Evolutionary conservation across 2,888 invertebrate species (phyloP).

Genomic region (Clanis bilineata): DNA sequence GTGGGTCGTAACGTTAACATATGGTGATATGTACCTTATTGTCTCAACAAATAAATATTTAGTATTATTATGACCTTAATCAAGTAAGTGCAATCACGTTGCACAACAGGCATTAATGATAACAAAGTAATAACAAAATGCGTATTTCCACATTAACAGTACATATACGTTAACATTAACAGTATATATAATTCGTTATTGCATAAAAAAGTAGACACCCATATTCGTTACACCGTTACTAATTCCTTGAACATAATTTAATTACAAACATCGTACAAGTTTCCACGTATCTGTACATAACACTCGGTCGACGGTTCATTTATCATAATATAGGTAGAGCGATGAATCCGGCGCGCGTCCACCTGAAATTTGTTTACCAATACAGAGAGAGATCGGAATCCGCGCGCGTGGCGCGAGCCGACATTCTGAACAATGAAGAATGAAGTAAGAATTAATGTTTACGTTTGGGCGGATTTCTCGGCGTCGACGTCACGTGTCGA

Average conservation of each 20-base stretch:
- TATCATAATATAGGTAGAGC: slow-evolving; percentile 39
- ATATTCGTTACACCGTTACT: slow-evolving; percentile 20
- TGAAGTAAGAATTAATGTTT: slow-evolving; percentile 82
- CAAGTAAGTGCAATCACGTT: too few species aligned
- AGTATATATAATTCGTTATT: neutral
- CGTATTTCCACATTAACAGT: too few species aligned
- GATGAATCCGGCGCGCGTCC: slow-evolving; percentile 37
- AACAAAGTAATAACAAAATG: too few species aligned
- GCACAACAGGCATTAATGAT: too few species aligned
- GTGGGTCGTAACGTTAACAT: too few species aligned
- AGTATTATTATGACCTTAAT: too few species aligned
- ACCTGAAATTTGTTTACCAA: slow-evolving; percentile 75
- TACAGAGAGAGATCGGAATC: slow-evolving; percentile 67
- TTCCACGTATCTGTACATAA: slow-evolving; percentile 26
- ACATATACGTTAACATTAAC: too few species aligned
- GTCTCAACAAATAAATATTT: too few species aligned
- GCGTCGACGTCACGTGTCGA: slow-evolving; percentile 80
- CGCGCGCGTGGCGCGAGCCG: slow-evolving; percentile 68
- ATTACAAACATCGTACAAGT: slow-evolving; percentile 57
- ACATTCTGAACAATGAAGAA: slow-evolving; percentile 79
- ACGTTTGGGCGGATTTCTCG: slow-evolving; percentile 80
- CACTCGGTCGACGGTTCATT: slow-evolving; percentile 32
- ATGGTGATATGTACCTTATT: too few species aligned
- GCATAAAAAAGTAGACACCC: neutral
- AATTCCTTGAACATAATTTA: slow-evolving; percentile 66